phyloP scores from a whole-genome alignment of 2,888 invertebrate genomes.

The Hedychridium roseum region DNA sequence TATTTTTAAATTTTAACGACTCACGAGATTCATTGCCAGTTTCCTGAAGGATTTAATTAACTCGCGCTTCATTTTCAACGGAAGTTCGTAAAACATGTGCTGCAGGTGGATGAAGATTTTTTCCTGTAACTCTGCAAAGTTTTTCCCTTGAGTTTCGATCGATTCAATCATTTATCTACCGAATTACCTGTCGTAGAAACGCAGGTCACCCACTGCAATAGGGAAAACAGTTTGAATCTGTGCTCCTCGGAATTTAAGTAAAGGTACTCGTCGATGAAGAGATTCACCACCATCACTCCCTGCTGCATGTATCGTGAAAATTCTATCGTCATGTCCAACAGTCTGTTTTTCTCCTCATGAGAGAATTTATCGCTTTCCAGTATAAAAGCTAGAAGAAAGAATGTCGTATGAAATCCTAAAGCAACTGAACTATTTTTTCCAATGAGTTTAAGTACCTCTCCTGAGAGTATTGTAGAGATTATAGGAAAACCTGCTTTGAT shows the following conservation, averaged over 20 bases:
- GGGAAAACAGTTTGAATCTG: conserved; percentile 41
- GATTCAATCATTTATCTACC: conserved; percentile 3
- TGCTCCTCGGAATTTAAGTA: conserved; percentile 48
- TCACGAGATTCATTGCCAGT: conserved; percentile 50
- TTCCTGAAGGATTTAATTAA: conserved; percentile 46
- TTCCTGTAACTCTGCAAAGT: conserved; percentile 44
- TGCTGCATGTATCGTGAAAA: conserved; percentile 59
- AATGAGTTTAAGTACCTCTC: conserved; percentile 36
- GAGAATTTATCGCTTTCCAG: conserved; percentile 49
- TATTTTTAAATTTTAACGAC: conserved; percentile 4
- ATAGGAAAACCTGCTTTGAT: conserved; percentile 57
- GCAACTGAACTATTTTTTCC: neutral
- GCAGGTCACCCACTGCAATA: conserved; percentile 55
- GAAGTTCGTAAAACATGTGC: conserved; percentile 51
- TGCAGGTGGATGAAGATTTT: conserved; percentile 47
- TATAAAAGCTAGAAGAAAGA: conserved; percentile 48
- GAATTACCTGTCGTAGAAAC: conserved; percentile 42
- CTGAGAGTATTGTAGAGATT: conserved; percentile 55
- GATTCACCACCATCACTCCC: conserved; percentile 54
- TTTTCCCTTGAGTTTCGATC: neutral
- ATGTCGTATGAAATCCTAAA: neutral
- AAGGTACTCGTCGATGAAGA: conserved; percentile 55
- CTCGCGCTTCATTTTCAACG: conserved; percentile 45
- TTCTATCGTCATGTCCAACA: conserved; percentile 50
- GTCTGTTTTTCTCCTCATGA: conserved; percentile 41